Evolutionary conservation across 2,888 invertebrate species (phyloP).

Genomic region (Neocrepidodera transversa): DNA sequence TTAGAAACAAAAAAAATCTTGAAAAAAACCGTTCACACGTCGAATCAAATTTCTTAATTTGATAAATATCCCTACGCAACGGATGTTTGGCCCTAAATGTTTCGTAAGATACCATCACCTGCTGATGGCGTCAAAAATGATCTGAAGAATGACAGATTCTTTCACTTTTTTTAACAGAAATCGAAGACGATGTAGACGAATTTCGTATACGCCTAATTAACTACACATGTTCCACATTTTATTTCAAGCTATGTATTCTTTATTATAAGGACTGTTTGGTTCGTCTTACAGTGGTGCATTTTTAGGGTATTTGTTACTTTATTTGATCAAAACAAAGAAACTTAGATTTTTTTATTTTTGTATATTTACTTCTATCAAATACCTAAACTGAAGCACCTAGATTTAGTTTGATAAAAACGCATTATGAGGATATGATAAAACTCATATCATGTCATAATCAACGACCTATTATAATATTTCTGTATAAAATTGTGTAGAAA

Average conservation of each 20-base stretch:
- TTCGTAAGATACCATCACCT: conserved; percentile 45
- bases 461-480: too few relatives aligned
- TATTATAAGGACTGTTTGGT: conserved; percentile 15
- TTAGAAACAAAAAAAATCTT: too few relatives aligned
- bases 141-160: conserved; percentile 42
- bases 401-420: too few relatives aligned
- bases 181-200: conserved; percentile 49
- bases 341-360: too few relatives aligned
- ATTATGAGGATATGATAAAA: too few relatives aligned
- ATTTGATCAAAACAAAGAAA: too few relatives aligned
- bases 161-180: conserved; percentile 47
- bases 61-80: conserved; percentile 46
- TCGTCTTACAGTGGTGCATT: background rate
- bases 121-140: conserved; percentile 36
- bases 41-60: conserved; percentile 37
- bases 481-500: too few relatives aligned
- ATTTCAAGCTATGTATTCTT: conserved; percentile 11
- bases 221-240: conserved; percentile 47
- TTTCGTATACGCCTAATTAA: conserved; percentile 50
- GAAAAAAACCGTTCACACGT: conserved; percentile 28
- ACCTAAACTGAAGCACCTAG: too few relatives aligned
- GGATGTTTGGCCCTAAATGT: conserved; percentile 53
- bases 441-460: too few relatives aligned
- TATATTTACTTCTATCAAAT: too few relatives aligned
- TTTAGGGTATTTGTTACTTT: too few relatives aligned